Evolutionary conservation across 2,888 invertebrate genomes (phyloP).

Genomic region (Zhuqinia jingwanae): DNA sequence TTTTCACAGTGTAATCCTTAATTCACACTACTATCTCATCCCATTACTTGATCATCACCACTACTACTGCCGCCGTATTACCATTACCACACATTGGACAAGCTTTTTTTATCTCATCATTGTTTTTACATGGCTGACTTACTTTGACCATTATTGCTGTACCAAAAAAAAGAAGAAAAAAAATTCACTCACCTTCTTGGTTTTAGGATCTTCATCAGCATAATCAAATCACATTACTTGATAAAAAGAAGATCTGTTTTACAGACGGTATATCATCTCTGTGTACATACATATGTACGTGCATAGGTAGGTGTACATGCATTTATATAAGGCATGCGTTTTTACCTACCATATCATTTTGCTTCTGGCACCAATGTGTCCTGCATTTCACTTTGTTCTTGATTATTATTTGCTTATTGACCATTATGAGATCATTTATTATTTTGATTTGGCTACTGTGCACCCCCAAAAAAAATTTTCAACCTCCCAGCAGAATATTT

Average conservation of each 20-base stretch:
- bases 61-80: background rate
- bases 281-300: background rate
- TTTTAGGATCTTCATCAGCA: conserved; percentile 15
- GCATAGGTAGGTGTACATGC: too few species aligned
- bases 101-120: conserved; percentile 18
- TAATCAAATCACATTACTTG: conserved; percentile 19
- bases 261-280: too few species aligned
- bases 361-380: conserved; percentile 62
- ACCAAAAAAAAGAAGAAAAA: background rate
- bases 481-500: conserved; percentile 37
- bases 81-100: conserved; percentile 1
- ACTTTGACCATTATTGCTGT: conserved; percentile 3
- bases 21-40: conserved; percentile 32
- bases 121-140: conserved; percentile 21
- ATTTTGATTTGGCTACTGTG: conserved; percentile 72
- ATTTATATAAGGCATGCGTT: too few species aligned
- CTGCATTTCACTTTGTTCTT: conserved; percentile 63
- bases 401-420: conserved; percentile 67
- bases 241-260: too few species aligned
- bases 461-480: conserved; percentile 48
- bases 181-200: conserved; percentile 14
- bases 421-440: conserved; percentile 70
- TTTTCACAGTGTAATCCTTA: conserved; percentile 45
- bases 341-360: conserved; percentile 34
- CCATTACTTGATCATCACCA: too few species aligned